Conservation (phyloP, 2,888 invertebrate genomes). For the Aricia artaxerxes region DNA sequence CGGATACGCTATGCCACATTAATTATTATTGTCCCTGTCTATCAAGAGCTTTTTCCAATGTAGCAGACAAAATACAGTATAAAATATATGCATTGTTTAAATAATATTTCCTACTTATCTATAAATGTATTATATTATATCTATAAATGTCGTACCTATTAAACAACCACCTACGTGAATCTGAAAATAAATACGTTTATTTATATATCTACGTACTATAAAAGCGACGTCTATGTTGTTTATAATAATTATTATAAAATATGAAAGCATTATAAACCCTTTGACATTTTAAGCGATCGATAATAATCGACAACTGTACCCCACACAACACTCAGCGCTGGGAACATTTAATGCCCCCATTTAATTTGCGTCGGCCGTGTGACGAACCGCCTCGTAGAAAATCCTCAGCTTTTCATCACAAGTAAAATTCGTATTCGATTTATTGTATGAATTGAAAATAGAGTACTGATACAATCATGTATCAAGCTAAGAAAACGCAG, state of each 20-base stretch:
- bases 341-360: conserved; percentile 44
- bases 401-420: conserved; percentile 40
- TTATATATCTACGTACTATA: too few relatives aligned
- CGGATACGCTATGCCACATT: too few relatives aligned
- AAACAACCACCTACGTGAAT: too few relatives aligned
- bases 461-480: neutral
- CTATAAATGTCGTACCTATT: too few relatives aligned
- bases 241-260: neutral
- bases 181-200: too few relatives aligned
- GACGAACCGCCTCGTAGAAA: conserved; percentile 46
- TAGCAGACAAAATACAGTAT: too few relatives aligned
- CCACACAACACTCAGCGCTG: conserved; percentile 38
- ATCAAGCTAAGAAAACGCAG: neutral
- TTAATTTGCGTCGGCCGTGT: conserved; percentile 45
- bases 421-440: neutral
- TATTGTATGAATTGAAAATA: neutral
- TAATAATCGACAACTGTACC: neutral
- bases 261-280: neutral
- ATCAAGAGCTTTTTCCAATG: too few relatives aligned
- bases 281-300: neutral
- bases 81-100: too few relatives aligned
- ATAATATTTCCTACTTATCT: too few relatives aligned
- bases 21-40: too few relatives aligned
- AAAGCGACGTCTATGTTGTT: too few relatives aligned
- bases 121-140: too few relatives aligned